Percentiles rank a stretch among this genome's conserved stretches.
These are phyloP conservation scores for Enteromius fasciolatus DNA, from an alignment of 2,797 vertebrate genomes.

Conservation along the genomic window DNA sequence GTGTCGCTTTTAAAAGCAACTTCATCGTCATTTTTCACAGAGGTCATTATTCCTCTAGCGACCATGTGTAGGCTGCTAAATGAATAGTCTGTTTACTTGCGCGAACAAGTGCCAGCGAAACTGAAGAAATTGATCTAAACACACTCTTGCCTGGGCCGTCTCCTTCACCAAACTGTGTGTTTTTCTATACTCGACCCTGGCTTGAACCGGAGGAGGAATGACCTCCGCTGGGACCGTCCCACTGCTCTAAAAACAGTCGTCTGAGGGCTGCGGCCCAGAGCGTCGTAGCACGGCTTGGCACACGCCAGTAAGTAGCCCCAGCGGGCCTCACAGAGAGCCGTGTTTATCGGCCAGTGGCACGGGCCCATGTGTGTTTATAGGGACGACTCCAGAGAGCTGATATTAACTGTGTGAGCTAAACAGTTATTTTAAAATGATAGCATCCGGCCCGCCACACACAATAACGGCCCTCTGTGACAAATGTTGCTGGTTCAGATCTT, in stretches of 20 bases:
- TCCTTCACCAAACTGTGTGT: constrained; percentile 58
- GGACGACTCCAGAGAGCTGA: constrained; percentile 68
- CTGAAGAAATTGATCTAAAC: constrained; percentile 72
- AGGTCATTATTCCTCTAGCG: constrained; percentile 21
- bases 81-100: constrained; percentile 63
- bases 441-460: constrained; percentile 30
- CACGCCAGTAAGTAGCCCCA: constrained; percentile 53
- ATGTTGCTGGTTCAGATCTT: not conserved
- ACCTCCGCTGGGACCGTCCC: constrained; percentile 57
- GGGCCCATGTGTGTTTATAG: constrained; percentile 71
- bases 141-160: constrained; percentile 60
- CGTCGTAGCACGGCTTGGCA: constrained; percentile 13
- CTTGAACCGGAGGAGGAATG: constrained; percentile 61
- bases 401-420: constrained; percentile 62
- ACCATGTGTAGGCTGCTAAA: constrained; percentile 48
- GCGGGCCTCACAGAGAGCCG: constrained; percentile 65
- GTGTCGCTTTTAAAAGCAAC: constrained; percentile 2
- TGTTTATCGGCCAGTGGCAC: constrained; percentile 74
- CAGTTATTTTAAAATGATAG: constrained; percentile 43
- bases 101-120: constrained; percentile 66
- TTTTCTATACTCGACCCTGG: constrained; percentile 59
- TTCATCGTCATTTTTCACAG: constrained; percentile 13
- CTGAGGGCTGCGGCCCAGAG: constrained; percentile 5
- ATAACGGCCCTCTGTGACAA: not conserved
- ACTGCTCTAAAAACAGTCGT: constrained; percentile 7